Base-by-base conservation (phyloP, 2,888 invertebrate genomes). In the Dryobota labecula region DNA sequence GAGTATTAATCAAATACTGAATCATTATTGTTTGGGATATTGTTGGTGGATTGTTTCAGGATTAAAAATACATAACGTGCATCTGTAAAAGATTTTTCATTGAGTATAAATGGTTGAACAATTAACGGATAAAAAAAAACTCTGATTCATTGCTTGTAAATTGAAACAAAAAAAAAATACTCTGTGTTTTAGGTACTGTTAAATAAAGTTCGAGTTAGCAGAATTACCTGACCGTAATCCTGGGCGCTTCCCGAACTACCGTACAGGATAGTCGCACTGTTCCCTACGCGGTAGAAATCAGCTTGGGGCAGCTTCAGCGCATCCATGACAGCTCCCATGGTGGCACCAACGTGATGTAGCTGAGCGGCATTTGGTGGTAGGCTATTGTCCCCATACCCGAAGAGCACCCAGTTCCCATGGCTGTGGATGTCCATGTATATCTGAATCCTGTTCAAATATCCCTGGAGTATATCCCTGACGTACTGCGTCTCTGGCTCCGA, bases 351-450 rank as follows among this genome's bases (percentile, higher is more conserved):
- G 13, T 86, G 84, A 68, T 91, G 89, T n/a, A 93, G 27, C 11
- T 88, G 83, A 20, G 49, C 43, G 11, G 8, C 57, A 30, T 77
- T 73, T 1, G 30, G 24, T 11, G 96, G 96, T 79, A 95, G 84
- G 2, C 87, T 90, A 54, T 84, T 80, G 61, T 87, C 79, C 0
- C 90, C 92, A 18, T 77, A 89, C 0, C 86, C 89, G 49, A 86
- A 91, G 4, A 91, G 78, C 7, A 97, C 86, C 83, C 96, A 97
- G 80, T 96, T 95, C 49, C 98, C 98, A 85, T 96, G 97, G 5
- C 97, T 97, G 89, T 98, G 98, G 45, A 98, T 92, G 9, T 97
- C 96, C 57, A 98, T 87, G 88, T 97, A 98, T 75, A 97, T 92
- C 78, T 97, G 96, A 33, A 97, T 91, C 33, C 94, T 90, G 18